These are phyloP conservation scores for Megalonaias nervosa DNA, from an alignment of 1,140 invertebrate genomes.

Conservation along the genomic window DNA sequence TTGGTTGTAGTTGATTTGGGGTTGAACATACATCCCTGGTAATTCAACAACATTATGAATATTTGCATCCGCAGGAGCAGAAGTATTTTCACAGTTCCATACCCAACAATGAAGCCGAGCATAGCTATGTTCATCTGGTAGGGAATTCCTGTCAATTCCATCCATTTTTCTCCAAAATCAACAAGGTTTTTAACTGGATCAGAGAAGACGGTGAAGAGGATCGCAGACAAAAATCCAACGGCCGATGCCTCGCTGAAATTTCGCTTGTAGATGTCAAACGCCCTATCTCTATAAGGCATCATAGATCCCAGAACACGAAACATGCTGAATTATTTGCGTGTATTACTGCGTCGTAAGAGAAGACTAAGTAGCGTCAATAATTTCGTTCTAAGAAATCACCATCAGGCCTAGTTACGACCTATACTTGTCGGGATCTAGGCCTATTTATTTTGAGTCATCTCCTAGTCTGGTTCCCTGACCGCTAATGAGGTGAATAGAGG, in stretches of 20 bases:
- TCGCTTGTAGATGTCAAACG: constrained; percentile 36
- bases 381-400: background rate
- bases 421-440: no score
- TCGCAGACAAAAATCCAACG: constrained; percentile 48
- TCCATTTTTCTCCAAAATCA: constrained; percentile 56
- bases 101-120: constrained; percentile 52
- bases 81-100: constrained; percentile 43
- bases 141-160: constrained; percentile 47
- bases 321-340: constrained; percentile 15
- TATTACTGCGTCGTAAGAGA: background rate
- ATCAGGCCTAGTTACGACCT: no score
- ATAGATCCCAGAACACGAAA: constrained; percentile 39
- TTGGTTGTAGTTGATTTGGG: constrained; percentile 49
- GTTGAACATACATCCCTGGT: constrained; percentile 50
- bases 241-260: constrained; percentile 54
- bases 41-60: constrained; percentile 47
- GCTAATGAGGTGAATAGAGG: no score
- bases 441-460: no score
- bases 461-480: no score
- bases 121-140: constrained; percentile 54
- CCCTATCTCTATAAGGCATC: constrained; percentile 35
- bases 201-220: constrained; percentile 50
- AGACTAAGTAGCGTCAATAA: background rate
- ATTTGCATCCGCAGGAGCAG: constrained; percentile 43
- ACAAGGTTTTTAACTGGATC: constrained; percentile 46